Percentiles rank a stretch among this genome's conserved stretches.
phyloP scores from a whole-genome alignment of 2,888 invertebrate genomes.

The Micropterix aruncella region DNA sequence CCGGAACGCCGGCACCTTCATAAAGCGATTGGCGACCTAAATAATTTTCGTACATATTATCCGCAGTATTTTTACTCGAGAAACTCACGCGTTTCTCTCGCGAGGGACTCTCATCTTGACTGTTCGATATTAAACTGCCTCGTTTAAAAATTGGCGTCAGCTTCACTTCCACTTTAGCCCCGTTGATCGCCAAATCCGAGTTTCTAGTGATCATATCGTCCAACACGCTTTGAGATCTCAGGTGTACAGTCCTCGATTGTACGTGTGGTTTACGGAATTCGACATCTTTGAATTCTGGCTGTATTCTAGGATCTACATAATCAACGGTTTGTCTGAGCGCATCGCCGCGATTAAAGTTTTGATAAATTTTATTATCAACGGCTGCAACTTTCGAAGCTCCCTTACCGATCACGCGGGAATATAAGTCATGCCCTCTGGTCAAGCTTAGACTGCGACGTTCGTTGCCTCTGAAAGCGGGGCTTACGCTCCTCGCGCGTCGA shows the following conservation, averaged over 20 bases:
- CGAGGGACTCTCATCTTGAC: conserved; percentile 20
- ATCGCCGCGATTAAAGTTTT: conserved; percentile 18
- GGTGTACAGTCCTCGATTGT: neutral
- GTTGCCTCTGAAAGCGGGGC: neutral
- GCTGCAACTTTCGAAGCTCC: conserved; percentile 17
- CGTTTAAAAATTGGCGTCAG: conserved; percentile 32
- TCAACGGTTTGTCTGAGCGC: neutral
- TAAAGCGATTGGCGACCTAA: conserved; percentile 1
- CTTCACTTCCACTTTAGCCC: conserved; percentile 2
- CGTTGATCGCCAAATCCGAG: neutral
- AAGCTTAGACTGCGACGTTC: too few relatives aligned
- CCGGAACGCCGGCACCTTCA: too few relatives aligned
- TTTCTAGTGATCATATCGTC: neutral
- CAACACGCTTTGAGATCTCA: neutral
- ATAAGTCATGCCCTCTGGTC: neutral
- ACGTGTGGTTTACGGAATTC: neutral
- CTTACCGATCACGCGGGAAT: too few relatives aligned
- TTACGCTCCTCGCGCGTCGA: neutral
- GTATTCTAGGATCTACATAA: neutral
- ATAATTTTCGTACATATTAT: conserved; percentile 7
- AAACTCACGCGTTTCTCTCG: conserved; percentile 37
- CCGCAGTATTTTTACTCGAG: conserved; percentile 16
- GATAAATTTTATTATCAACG: conserved; percentile 17
- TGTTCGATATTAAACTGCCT: conserved; percentile 29
- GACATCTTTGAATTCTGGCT: neutral